Evolutionary conservation across 2,797 vertebrate genomes (phyloP), one percentile per base, ranked within the genome.

Genomic region (Anisognathus igniventris): DNA sequence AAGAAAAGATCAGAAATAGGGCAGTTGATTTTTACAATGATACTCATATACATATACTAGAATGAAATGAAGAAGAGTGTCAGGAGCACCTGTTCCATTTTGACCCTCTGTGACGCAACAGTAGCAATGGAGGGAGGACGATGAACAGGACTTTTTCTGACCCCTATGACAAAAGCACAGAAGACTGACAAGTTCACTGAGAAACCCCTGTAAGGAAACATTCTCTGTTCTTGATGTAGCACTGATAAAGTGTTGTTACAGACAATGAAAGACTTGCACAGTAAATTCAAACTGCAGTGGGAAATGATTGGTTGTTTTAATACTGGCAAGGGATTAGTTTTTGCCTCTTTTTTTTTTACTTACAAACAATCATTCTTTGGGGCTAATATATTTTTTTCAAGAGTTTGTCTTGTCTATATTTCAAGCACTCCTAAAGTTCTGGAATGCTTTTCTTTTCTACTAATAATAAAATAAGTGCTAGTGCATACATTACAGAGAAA

Each of bases 111-210:
- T 4, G 15, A 72, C 83, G 25, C 6, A 70, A 31, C 2, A 31
- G 31, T 10, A 44, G 7, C 1, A 2, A 8, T 11, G 13, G 19
- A 45, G 4, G 13, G 13, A 45, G 3, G 2, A 3, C 2, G 35
- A 20, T 12, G 9, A 35, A 8, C 10, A 45, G 18, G 27, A 48
- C 10, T 4, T 44, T 81, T 90, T 60, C 45, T 67, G 30, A 67
- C 14, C 25, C 45, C 22, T 60, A 39, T 11, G 39, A 35, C 5
- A 50, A 44, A 78, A 61, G 7, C 16, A 57, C 14, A 48, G 47
- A 53, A 53, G 25, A 18, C 5, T 71, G 25, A 21, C 0, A 5
- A 45, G 6, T 33, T 33, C 25, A 18, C 27, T 56, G 16, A 65
- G 56, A 80, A 84, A 51, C 1, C 5, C 3, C 11, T 40, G 33